These are phyloP conservation scores for Microctonus hyperodae DNA, from an alignment of 2,888 invertebrate genomes.

Conservation along the genomic window DNA sequence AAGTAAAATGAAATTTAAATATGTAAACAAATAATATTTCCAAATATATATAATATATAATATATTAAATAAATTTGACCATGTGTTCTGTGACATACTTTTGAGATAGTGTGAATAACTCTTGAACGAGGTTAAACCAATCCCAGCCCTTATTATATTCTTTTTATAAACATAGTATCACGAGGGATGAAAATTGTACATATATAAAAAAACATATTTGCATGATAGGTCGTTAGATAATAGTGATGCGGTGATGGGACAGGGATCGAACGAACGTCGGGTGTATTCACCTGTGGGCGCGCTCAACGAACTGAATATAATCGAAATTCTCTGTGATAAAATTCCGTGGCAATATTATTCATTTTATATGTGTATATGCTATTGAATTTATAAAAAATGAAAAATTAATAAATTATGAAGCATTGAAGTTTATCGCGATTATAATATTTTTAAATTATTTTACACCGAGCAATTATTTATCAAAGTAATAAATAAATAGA, in stretches of 20 bases:
- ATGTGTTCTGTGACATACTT: slow-evolving; percentile 19
- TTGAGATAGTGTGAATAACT: slow-evolving; percentile 13
- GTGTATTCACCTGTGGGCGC: slow-evolving; percentile 45
- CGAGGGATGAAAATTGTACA: slow-evolving; percentile 23
- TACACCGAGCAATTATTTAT: too few relatives aligned
- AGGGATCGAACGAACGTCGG: slow-evolving; percentile 21
- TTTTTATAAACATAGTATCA: slow-evolving; percentile 40
- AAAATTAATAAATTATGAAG: too few relatives aligned
- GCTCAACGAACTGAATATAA: slow-evolving; percentile 44
- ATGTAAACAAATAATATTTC: neutral
- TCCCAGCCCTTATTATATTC: slow-evolving; percentile 41
- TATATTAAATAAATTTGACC: slow-evolving; percentile 9
- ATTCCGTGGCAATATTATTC: too few relatives aligned
- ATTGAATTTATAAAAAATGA: too few relatives aligned
- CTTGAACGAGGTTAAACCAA: slow-evolving; percentile 42
- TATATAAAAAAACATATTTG: slow-evolving; percentile 15
- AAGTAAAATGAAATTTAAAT: neutral
- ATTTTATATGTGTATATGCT: too few relatives aligned
- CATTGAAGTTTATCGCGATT: too few relatives aligned
- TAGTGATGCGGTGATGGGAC: slow-evolving; percentile 3
- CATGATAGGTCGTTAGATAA: slow-evolving; percentile 3
- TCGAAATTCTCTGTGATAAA: slow-evolving; percentile 37
- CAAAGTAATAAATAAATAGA: too few relatives aligned
- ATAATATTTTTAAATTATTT: too few relatives aligned
- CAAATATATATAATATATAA: too few relatives aligned